Conservation (phyloP, 2,797 vertebrate species). For the Sebastes trivittatus region DNA sequence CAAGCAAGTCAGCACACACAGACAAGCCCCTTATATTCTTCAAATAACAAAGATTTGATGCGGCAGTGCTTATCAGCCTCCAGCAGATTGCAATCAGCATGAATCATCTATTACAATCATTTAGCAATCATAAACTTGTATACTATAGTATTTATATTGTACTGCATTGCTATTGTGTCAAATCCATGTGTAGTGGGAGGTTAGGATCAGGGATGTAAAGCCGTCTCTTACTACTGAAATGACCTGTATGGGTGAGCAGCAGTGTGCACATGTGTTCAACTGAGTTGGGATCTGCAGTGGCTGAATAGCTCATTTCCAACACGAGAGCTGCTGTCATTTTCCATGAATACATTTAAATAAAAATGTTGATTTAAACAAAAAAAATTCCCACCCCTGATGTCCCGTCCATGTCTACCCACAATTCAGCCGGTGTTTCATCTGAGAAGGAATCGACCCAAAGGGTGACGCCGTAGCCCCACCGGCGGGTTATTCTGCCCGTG, state of each 20-base stretch:
- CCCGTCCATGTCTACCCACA: not conserved
- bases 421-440: slow-evolving; percentile 32
- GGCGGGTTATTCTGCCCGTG: slow-evolving; percentile 8
- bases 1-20: not conserved
- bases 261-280: slow-evolving; percentile 6
- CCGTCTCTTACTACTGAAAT: slow-evolving; percentile 38
- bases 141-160: slow-evolving; percentile 16
- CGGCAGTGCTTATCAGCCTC: not conserved
- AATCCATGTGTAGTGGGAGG: slow-evolving; percentile 16
- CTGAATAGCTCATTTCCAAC: slow-evolving; percentile 18
- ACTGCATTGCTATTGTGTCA: not conserved
- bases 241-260: slow-evolving; percentile 38
- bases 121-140: not conserved
- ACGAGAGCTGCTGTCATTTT: slow-evolving; percentile 3
- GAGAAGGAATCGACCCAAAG: slow-evolving; percentile 23
- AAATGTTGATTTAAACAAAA: slow-evolving; percentile 16
- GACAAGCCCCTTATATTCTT: not conserved
- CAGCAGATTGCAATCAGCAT: no score
- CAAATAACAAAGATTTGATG: not conserved
- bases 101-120: no score
- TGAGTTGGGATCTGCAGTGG: not conserved
- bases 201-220: slow-evolving; percentile 45
- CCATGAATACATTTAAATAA: slow-evolving; percentile 26
- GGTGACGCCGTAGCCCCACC: not conserved
- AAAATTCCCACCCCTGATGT: not conserved